Conservation (phyloP, 2,888 invertebrate species). For the Agelastica alni region DNA sequence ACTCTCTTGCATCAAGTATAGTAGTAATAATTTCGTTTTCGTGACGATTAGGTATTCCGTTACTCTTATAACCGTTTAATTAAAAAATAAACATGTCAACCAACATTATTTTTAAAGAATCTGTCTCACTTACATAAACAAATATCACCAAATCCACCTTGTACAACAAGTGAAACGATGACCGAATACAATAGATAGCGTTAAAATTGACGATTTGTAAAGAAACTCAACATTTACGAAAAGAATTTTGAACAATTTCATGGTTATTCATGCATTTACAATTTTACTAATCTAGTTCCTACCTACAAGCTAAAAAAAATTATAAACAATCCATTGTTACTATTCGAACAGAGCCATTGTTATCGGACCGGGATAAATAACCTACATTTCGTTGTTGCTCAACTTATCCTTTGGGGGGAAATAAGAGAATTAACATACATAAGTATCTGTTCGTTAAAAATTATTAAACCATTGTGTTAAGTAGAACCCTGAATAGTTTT, state of each 20-base stretch:
- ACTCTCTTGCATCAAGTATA: too few relatives aligned
- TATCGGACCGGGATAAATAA: slow-evolving; percentile 8
- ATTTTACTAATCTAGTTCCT: slow-evolving; percentile 13
- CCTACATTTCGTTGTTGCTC: slow-evolving; percentile 8
- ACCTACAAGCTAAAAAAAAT: slow-evolving; percentile 9
- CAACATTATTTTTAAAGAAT: too few relatives aligned
- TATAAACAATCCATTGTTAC: slow-evolving; percentile 12
- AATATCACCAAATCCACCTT: too few relatives aligned
- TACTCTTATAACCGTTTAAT: too few relatives aligned
- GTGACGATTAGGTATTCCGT: too few relatives aligned
- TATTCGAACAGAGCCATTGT: slow-evolving; percentile 9
- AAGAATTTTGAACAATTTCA: slow-evolving; percentile 13
- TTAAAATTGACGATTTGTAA: background rate
- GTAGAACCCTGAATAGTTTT: too few relatives aligned
- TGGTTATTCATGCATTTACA: slow-evolving; percentile 10
- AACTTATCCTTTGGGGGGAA: slow-evolving; percentile 9
- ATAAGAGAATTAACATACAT: too few relatives aligned
- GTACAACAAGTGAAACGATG: background rate
- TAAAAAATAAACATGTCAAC: too few relatives aligned
- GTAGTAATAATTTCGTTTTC: too few relatives aligned
- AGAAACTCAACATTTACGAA: background rate
- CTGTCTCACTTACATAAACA: too few relatives aligned
- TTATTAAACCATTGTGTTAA: too few relatives aligned
- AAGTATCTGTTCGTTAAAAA: too few relatives aligned
- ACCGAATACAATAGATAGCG: background rate